phyloP scores from a whole-genome alignment of 2,797 vertebrate genomes.

The Microcaecilia unicolor region DNA sequence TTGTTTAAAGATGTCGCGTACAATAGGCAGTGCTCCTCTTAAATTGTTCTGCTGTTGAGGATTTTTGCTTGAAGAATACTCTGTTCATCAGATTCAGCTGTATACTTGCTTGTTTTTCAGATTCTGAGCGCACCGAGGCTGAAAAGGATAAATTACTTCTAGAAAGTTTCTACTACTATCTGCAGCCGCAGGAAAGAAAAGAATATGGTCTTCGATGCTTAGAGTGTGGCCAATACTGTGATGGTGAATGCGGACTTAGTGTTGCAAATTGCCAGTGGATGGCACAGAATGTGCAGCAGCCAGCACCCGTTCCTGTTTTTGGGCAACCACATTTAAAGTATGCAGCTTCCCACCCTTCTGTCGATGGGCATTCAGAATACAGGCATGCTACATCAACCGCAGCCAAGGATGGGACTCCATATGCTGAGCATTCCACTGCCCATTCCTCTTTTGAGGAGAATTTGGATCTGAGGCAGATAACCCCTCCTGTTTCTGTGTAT shows the following conservation, averaged over 20 bases:
- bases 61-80: too few species aligned
- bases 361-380: neutral
- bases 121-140: neutral
- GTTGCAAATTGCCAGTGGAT: constrained; percentile 1
- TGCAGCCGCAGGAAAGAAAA: neutral
- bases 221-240: neutral
- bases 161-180: neutral
- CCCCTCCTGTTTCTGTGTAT: too few species aligned
- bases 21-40: too few species aligned
- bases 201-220: neutral
- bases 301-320: neutral
- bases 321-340: neutral
- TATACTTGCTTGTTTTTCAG: too few species aligned
- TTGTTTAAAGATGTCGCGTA: too few species aligned
- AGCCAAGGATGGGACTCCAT: too few species aligned
- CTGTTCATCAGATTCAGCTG: too few species aligned
- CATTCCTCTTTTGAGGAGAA: too few species aligned
- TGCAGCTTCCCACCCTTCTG: neutral
- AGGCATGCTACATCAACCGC: neutral
- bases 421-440: too few species aligned
- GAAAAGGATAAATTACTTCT: constrained; percentile 3
- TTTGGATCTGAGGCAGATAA: too few species aligned
- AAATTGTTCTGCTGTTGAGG: too few species aligned
- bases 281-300: neutral
- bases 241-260: constrained; percentile 1